Percentiles rank a stretch among this genome's conserved stretches.
Conservation (phyloP, 2,113 vertebrate species). For the Bettongia penicillata region DNA sequence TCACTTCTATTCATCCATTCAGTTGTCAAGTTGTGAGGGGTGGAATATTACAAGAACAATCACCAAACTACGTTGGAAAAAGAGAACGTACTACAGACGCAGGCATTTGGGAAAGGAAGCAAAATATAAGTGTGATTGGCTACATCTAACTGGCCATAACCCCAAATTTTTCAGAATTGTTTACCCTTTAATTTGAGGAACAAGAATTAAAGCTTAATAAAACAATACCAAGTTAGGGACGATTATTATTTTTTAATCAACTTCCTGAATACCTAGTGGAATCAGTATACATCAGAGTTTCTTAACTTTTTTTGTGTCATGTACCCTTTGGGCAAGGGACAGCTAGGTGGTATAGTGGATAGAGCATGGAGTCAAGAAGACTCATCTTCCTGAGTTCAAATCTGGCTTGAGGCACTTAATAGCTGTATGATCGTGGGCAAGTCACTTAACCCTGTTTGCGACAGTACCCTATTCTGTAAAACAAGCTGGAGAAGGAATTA, state of each 20-base stretch:
- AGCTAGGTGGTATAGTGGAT: too few relatives aligned
- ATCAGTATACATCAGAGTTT: not conserved
- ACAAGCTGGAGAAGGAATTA: too few relatives aligned
- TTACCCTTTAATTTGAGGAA: not conserved
- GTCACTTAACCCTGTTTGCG: too few relatives aligned
- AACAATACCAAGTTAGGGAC: not conserved
- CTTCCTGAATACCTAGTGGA: not conserved
- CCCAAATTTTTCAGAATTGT: not conserved
- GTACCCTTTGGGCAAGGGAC: not conserved
- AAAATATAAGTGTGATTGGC: not conserved
- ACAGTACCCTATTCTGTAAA: too few relatives aligned
- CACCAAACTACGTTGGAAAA: not conserved
- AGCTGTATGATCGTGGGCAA: too few relatives aligned
- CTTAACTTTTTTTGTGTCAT: not conserved
- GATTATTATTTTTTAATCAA: not conserved
- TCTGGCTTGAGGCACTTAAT: too few relatives aligned
- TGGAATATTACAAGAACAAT: slow-evolving; percentile 10
- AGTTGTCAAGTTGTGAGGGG: not conserved
- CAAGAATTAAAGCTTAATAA: not conserved
- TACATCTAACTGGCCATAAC: not conserved
- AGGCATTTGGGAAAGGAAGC: not conserved
- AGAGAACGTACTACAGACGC: not conserved
- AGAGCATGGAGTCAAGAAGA: too few relatives aligned
- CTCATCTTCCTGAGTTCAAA: too few relatives aligned
- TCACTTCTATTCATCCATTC: not conserved